Conservation (phyloP, 2,797 vertebrate species). For the Gobio occitaniae region DNA sequence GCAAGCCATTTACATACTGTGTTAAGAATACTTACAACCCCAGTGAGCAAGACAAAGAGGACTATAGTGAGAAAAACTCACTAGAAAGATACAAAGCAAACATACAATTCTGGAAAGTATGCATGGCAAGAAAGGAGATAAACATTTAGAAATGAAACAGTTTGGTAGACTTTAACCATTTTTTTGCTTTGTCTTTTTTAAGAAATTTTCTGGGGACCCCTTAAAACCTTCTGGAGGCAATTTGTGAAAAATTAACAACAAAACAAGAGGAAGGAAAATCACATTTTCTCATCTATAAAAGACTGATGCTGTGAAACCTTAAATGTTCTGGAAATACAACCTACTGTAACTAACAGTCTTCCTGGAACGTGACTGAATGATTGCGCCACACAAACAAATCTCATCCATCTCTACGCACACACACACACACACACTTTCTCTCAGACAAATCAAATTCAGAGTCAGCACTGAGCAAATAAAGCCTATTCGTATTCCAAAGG, state of each 20-base stretch:
- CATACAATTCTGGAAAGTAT: too few species aligned
- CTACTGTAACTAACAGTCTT: conserved; percentile 11
- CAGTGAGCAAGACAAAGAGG: too few species aligned
- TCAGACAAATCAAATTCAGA: conserved; percentile 66
- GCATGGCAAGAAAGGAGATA: too few species aligned
- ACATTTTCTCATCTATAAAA: background rate
- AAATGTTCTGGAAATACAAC: background rate
- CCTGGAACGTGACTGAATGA: conserved; percentile 5
- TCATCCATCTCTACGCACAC: conserved; percentile 46
- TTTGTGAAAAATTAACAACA: background rate
- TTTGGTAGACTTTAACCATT: too few species aligned
- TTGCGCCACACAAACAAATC: background rate
- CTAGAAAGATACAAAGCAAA: too few species aligned
- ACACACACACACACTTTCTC: conserved; percentile 52
- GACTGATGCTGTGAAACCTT: background rate
- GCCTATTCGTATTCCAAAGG: conserved; percentile 75
- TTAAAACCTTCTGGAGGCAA: background rate
- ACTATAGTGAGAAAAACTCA: too few species aligned
- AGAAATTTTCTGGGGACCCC: too few species aligned
- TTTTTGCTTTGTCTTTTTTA: too few species aligned
- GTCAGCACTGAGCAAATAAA: conserved; percentile 46
- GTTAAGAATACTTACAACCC: too few species aligned
- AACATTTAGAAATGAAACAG: too few species aligned
- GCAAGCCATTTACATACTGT: too few species aligned
- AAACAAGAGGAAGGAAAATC: background rate